Base-by-base conservation (phyloP, 2,888 invertebrate genomes). In the Macaria notata region DNA sequence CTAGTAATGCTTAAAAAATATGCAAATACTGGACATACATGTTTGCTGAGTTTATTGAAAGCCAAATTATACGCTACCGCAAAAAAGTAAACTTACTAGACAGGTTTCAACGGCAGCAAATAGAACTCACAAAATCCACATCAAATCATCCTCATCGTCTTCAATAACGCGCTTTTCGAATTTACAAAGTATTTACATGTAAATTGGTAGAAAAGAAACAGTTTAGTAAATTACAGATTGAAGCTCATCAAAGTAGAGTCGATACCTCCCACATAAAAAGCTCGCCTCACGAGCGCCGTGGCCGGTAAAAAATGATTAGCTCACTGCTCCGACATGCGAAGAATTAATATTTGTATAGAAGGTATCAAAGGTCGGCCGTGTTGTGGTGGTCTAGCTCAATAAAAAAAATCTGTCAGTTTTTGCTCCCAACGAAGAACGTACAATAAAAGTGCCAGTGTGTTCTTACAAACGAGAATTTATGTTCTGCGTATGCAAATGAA, bases 391-490 rank as follows among this genome's bases (percentile, higher is more conserved):
- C 77, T 79, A 77, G 75, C 77, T 78, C 72, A 79, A 83, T 76
- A 70, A 78, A 81, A 84, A 83, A 81, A 72, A 72, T 68, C 79
- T 76, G 82, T 74, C 79, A 79, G 75, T 73, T 78, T 88, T 88
- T 86, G 81, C 83, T 77, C 70, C 72, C 72, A 80, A 81, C 83
- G 79, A 83, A 83, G 78, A 79, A 80, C 79, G 79, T 78, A 88
- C 88, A 88, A 88, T 91, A 91, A 90, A 90, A 90, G 86, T 88
- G 88, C 86, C 87, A 88, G 81, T 79, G 79, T 81, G 86, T 87
- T 86, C 88, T 86, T 90, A 87, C 89, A 89, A 90, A 90, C 89
- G 87, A 89, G 89, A 87, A 91, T 90, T 90, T 89, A 91, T 88
- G 88, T 82, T 79, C 81, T 70, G 73, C 78, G 75, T 86, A 90